phyloP scores from a whole-genome alignment of 2,113 vertebrate genomes.

The Tupaia tana region DNA sequence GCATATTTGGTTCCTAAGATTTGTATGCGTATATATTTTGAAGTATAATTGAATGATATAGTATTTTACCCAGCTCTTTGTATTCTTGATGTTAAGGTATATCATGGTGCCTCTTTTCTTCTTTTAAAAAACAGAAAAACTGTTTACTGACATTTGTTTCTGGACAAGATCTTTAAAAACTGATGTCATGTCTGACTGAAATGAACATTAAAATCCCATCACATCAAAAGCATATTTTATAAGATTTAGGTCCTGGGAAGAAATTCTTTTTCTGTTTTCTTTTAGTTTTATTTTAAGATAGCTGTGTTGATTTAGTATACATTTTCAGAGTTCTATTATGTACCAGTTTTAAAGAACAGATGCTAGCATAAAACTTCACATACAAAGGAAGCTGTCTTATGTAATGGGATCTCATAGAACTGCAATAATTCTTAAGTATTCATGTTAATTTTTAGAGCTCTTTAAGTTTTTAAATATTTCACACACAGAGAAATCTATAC shows the following conservation, averaged over 20 bases:
- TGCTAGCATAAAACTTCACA: not conserved
- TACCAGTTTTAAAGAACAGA: not conserved
- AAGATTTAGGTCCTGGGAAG: not conserved
- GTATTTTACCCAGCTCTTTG: not conserved
- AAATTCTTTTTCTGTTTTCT: constrained; percentile 14
- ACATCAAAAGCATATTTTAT: constrained; percentile 2
- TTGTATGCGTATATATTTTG: not conserved
- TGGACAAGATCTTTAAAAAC: constrained; percentile 23
- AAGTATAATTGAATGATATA: not conserved
- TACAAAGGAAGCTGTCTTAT: not conserved
- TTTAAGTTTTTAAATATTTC: constrained; percentile 37
- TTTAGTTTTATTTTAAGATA: constrained; percentile 24
- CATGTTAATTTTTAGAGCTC: not conserved
- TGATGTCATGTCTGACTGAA: constrained; percentile 28
- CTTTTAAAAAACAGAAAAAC: not conserved
- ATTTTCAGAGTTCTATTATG: not conserved
- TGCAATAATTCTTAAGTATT: constrained; percentile 7
- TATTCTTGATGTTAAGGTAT: not conserved
- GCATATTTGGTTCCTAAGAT: not conserved
- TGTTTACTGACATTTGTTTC: not conserved
- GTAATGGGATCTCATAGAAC: not conserved
- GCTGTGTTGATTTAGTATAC: not conserved
- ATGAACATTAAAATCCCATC: constrained; percentile 14
- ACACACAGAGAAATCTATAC: not conserved
- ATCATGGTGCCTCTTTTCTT: not conserved